Base-by-base conservation (phyloP, 2,113 vertebrate species). In the Eidolon helvum region DNA sequence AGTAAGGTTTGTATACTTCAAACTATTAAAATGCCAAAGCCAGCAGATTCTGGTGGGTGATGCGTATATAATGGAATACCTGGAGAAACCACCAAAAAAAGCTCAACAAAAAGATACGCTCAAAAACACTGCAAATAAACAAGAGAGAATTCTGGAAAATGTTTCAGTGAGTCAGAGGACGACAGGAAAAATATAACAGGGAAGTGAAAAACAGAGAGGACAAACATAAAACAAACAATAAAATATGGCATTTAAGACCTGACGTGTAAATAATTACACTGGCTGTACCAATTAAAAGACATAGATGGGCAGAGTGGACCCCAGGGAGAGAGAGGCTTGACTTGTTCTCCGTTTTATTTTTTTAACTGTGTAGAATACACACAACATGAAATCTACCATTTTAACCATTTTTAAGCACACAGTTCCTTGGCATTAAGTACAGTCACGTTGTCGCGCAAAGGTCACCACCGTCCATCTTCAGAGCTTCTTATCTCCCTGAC, bases 31-130 rank as follows among this genome's bases (percentile, higher is more conserved):
- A 57, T 7, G n/a, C 30, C 68, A 33, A 26, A 26, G 5, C 53
- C 43, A 40, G 59, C 1, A 30, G 26, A 24, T 33, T 28, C 19
- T 53, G 38, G 8, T 28, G 15, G 26, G 19, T 10, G 19, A 33
- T 3, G 0, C 1, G 0, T 8, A 8, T 9, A n/a, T 14, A 28
- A 5, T 5, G 8, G 5, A 11, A 33, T 15, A 8, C 55, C 28
- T 4, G 3, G 7, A 48, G 18, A 22, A 12, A 5, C 10, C n/a
- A 43, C 15, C 28, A 0, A 8, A 40, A 50, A 77, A 72, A 28
- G 2, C 33, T 6, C 24, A 0, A 18, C 3, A 7, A 33, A 75
- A 75, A 53, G 24, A 71, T 5, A 40, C 22, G 0, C 79, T 50
- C 71, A 30, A n/a, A 65, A 24, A 48, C 4, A 18, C 79, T 26